A percentile compares a stretch with the other conserved stretches of the same genome.
phyloP scores from a whole-genome alignment of 2,113 vertebrate genomes.

The Cephalopholis sonnerati region DNA sequence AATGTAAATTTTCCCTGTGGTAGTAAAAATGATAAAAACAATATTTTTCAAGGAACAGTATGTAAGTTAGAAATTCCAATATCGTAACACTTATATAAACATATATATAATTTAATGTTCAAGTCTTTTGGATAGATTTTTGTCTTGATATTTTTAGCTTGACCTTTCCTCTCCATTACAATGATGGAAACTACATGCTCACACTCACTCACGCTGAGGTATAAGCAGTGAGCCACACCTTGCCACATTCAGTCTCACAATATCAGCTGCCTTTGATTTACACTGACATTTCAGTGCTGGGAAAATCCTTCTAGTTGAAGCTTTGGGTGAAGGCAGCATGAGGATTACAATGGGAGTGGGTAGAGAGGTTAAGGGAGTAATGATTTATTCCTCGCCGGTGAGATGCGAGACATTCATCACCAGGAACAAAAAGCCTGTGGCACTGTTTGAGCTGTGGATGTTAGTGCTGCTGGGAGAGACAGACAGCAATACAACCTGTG shows the following conservation, averaged over 20 bases:
- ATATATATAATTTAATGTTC: too few species aligned
- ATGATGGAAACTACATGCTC: slow-evolving; percentile 5
- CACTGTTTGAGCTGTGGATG: slow-evolving; percentile 14
- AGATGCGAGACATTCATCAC: slow-evolving; percentile 40
- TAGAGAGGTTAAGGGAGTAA: slow-evolving; percentile 35
- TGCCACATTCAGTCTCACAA: slow-evolving; percentile 7
- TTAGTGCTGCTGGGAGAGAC: not conserved
- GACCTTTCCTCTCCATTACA: slow-evolving; percentile 42
- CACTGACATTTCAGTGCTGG: slow-evolving; percentile 7
- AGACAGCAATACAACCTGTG: not conserved
- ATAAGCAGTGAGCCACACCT: slow-evolving; percentile 53
- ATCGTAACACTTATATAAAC: too few species aligned
- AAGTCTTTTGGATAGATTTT: not conserved
- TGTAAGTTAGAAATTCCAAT: too few species aligned
- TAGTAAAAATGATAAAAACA: too few species aligned
- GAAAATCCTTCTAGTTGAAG: not conserved
- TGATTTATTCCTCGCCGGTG: slow-evolving; percentile 37
- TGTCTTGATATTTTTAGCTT: slow-evolving; percentile 41
- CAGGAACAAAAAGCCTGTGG: slow-evolving; percentile 38
- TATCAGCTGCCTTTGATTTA: slow-evolving; percentile 1
- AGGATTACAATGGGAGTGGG: slow-evolving; percentile 13
- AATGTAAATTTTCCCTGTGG: too few species aligned
- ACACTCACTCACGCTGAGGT: slow-evolving; percentile 6
- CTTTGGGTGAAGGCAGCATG: not conserved
- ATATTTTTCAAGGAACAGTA: too few species aligned